phyloP scores from a whole-genome alignment of 2,797 vertebrate genomes.

The Acanthurus tractus region DNA sequence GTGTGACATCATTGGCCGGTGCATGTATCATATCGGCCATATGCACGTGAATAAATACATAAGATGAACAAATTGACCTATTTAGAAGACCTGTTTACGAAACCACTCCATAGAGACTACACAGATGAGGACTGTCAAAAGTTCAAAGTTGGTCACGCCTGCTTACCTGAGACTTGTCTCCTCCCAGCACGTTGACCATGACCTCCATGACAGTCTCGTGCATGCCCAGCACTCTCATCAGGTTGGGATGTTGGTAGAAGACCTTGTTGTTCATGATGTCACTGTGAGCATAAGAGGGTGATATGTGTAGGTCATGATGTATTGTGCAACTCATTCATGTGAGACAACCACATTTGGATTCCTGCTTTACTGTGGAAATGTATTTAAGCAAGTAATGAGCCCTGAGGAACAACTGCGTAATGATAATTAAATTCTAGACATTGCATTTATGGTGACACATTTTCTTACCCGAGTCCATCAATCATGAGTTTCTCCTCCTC shows the following conservation, averaged over 20 bases:
- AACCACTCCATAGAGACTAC: conserved; percentile 25
- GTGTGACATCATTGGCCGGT: too few species aligned
- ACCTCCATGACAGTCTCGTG: conserved; percentile 99
- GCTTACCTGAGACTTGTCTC: conserved; percentile 94
- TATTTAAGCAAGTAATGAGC: too few species aligned
- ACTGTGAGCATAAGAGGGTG: conserved; percentile 73
- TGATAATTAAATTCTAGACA: neutral
- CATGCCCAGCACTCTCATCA: conserved; percentile 99
- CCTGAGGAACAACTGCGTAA: neutral
- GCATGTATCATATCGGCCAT: too few species aligned
- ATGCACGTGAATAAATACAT: too few species aligned
- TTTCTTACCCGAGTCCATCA: conserved; percentile 92
- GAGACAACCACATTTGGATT: too few species aligned
- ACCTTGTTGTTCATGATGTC: conserved; percentile 99
- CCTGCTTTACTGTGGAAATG: neutral
- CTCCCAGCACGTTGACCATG: conserved; percentile 98
- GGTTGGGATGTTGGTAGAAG: conserved; percentile 98
- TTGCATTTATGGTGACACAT: neutral
- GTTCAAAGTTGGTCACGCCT: too few species aligned
- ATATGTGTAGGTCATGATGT: conserved; percentile 7
- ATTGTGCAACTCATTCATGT: neutral
- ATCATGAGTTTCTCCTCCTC: conserved; percentile 99
- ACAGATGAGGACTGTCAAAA: too few species aligned
- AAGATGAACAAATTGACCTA: too few species aligned
- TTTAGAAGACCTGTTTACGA: too few species aligned